Conservation (phyloP, 2,797 vertebrate genomes). For the Pantherophis alleghaniensis region DNA sequence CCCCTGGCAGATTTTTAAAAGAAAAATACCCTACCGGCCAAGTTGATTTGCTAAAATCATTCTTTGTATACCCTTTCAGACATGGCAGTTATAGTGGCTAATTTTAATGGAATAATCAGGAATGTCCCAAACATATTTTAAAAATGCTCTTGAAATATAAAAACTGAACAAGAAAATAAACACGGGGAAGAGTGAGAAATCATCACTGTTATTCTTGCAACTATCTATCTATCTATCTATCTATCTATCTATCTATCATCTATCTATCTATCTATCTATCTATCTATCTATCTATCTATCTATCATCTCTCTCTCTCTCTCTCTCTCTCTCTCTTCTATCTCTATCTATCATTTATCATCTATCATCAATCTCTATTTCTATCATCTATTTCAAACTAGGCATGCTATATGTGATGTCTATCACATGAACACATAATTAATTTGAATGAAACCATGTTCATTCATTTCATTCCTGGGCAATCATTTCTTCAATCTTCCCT, state of each 20-base stretch:
- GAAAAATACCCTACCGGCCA: constrained; percentile 34
- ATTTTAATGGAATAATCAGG: constrained; percentile 35
- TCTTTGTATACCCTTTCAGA: constrained; percentile 7
- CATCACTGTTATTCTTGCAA: not conserved
- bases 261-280: not conserved
- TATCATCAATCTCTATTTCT: no score
- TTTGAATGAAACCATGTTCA: not conserved
- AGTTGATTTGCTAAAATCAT: constrained; percentile 32
- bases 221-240: not conserved
- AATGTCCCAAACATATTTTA: constrained; percentile 16
- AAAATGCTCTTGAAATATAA: not conserved
- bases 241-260: not conserved
- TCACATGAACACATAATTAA: not conserved
- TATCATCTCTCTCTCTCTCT: not conserved
- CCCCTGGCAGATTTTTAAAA: constrained; percentile 48
- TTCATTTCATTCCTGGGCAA: not conserved
- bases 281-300: not conserved
- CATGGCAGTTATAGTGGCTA: constrained; percentile 25
- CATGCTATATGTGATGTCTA: not conserved
- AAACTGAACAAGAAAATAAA: not conserved
- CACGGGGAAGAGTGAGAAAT: not conserved
- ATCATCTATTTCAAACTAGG: no score
- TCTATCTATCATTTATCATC: not conserved
- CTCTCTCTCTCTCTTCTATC: not conserved
- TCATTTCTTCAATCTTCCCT: not conserved